A percentile compares a stretch with the other conserved stretches of the same genome.
These are phyloP conservation scores for Anadara kagoshimensis DNA, from an alignment of 1,140 invertebrate species.

Conservation along the genomic window DNA sequence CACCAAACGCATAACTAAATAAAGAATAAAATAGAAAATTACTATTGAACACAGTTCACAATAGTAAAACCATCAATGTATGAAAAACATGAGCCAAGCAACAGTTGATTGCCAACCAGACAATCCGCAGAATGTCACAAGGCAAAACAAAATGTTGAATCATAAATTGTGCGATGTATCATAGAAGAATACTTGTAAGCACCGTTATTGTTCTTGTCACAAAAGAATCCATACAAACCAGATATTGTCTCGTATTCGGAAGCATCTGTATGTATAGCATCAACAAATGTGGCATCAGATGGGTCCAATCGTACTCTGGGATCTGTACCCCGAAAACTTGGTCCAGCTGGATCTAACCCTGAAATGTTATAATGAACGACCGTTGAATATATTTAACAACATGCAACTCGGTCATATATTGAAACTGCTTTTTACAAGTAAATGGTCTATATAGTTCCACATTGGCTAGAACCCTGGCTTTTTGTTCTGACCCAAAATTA, in stretches of 20 bases:
- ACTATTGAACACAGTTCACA: too few species aligned
- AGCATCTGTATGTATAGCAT: slow-evolving; percentile 95
- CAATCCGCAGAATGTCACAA: too few species aligned
- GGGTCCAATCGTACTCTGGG: slow-evolving; percentile 70
- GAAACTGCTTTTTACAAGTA: background rate
- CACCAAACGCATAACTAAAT: too few species aligned
- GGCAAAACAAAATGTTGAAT: too few species aligned
- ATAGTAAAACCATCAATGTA: too few species aligned
- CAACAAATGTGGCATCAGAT: slow-evolving; percentile 90
- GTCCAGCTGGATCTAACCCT: slow-evolving; percentile 83
- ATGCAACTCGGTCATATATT: background rate
- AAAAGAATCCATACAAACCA: slow-evolving; percentile 26
- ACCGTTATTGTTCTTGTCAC: too few species aligned
- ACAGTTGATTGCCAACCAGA: too few species aligned
- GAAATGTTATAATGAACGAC: slow-evolving; percentile 12
- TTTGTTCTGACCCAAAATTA: background rate
- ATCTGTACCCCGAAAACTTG: slow-evolving; percentile 78
- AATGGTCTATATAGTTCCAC: background rate
- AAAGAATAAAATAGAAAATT: background rate
- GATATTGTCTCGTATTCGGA: slow-evolving; percentile 76
- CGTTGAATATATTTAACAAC: slow-evolving; percentile 81
- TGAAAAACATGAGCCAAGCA: too few species aligned
- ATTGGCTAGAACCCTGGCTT: background rate
- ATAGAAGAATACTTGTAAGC: too few species aligned
- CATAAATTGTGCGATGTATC: background rate